Base-by-base conservation (phyloP, 92 coral and sea anemone species). In the Phenganax stokvisi region DNA sequence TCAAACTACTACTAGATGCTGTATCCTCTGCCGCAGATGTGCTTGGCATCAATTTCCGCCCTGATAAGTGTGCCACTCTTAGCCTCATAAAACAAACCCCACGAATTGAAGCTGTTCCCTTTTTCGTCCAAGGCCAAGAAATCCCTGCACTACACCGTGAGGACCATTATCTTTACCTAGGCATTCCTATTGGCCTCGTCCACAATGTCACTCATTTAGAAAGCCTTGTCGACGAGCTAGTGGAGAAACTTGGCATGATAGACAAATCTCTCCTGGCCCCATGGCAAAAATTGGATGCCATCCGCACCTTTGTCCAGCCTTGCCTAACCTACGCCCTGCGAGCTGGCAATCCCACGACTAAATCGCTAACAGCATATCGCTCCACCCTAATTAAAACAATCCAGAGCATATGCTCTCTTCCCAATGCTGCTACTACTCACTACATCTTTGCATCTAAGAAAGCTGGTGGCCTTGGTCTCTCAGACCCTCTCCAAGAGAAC, bases 201-300 rank as follows among this genome's bases (percentile, higher is more conserved):
- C 54, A 54, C 27, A 56, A 56, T 12, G 20, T 68, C 55, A 3
- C 64, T 52, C 57, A 81, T 54, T 28, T 81, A 7, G 54, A 29
- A 4, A 47, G 47, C 53, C 47, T 81, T 44, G 58, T 68, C 55
- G 65, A 56, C 31, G 58, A 55, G 17, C 84, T 81, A 15, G 28
- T 31, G 9, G 67, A 44, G 10, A 72, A 81, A 72, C 77, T 81
- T 54, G 55, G 30, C 54, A 58, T 28, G 44, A 81, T 81, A 64
- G 37, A 68, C 29, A 44, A 71, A 25, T 80, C 84, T 16, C 84
- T 80, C 62, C 76, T 80, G 10, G 84, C 84, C 69, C 84, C 76
- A 9, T 80, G 84, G 84, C 84, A 80, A 52, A 80, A 80, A 54
- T 76, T 80, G 61, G 84, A 81, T 61, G 84, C 84, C n/a, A 81